Evolutionary conservation across 2,113 vertebrate genomes (phyloP), one percentile per base, ranked within the genome.

Genomic region (Urocitellus parryii): DNA sequence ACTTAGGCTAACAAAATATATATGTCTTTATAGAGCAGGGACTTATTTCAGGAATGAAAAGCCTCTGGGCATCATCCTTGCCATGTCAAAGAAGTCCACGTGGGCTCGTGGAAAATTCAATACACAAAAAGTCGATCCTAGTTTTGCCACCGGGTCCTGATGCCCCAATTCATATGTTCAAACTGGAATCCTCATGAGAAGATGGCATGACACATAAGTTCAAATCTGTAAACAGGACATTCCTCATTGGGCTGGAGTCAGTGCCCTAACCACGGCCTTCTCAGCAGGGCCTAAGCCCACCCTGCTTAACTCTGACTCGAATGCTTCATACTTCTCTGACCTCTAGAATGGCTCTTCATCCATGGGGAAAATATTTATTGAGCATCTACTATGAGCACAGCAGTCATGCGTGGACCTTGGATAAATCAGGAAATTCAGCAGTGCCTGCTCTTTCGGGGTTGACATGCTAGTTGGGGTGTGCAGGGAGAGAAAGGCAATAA

Each of bases 91-190:
- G 45, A 86, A 91, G 65, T 61, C 76, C 72, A 39, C 9, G 0
- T 20, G 37, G 32, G 82, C 61, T 63, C 22, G 22, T 37, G 48
- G 94, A 95, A 97, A 97, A 97, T 51, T 96, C 95, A 90, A 96
- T 96, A 70, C 17, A 24, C 72, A 51, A 22, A 92, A 90, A 90
- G 77, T 92, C 96, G 88, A 96, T 96, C 72, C 84, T 56, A 45
- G 72, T 84, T 86, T 95, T 96, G 94, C 94, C 97, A 81, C 61
- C 39, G 88, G 97, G 92, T 68, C 37, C 67, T n/a, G 0, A 1
- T 27, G 92, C 80, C 80, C 96, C 34, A 25, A 37, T 90, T 67
- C 72, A 42, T 32, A 39, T 11, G 1, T 56, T 63, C 61, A 48
- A 32, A 90, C 34, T 14, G 4, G 74, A 72, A 81, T 29, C n/a